Evolutionary conservation across 2,797 vertebrate species (phyloP).

Genomic region (Valencia hispanica): DNA sequence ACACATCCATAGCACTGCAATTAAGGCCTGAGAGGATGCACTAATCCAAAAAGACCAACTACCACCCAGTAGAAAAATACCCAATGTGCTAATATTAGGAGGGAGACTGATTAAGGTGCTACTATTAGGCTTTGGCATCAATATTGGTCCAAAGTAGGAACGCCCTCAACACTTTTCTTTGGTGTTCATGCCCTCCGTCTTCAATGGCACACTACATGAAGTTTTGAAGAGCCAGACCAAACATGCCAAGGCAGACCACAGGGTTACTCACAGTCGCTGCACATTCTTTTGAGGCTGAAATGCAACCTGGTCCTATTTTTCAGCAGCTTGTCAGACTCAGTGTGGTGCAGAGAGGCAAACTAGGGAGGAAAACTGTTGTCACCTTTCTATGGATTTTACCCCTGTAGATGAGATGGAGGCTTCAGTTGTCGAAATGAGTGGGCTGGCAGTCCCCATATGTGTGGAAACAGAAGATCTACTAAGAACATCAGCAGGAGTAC

Average conservation of each 20-base stretch:
- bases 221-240: conserved; percentile 77
- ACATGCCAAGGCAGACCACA: conserved; percentile 78
- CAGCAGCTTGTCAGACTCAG: conserved; percentile 80
- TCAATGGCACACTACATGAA: conserved; percentile 76
- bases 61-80: conserved; percentile 64
- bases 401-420: conserved; percentile 63
- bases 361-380: conserved; percentile 78
- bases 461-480: conserved; percentile 53
- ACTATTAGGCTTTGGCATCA: conserved; percentile 71
- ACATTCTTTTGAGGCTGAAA: conserved; percentile 81
- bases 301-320: conserved; percentile 76
- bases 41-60: conserved; percentile 65
- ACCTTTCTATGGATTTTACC: conserved; percentile 71
- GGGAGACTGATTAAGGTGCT: conserved; percentile 72
- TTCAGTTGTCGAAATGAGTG: conserved; percentile 61
- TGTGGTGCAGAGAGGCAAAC: conserved; percentile 76
- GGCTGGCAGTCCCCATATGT: conserved; percentile 39
- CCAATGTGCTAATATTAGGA: conserved; percentile 71
- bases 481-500: conserved; percentile 51
- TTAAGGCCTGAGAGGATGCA: conserved; percentile 66
- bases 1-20: conserved; percentile 53
- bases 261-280: conserved; percentile 77
- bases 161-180: conserved; percentile 71
- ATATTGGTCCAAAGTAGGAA: conserved; percentile 71
- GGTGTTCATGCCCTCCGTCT: conserved; percentile 70